Base-by-base conservation (phyloP, 1,140 invertebrate species). In the Trichonephila clavata region DNA sequence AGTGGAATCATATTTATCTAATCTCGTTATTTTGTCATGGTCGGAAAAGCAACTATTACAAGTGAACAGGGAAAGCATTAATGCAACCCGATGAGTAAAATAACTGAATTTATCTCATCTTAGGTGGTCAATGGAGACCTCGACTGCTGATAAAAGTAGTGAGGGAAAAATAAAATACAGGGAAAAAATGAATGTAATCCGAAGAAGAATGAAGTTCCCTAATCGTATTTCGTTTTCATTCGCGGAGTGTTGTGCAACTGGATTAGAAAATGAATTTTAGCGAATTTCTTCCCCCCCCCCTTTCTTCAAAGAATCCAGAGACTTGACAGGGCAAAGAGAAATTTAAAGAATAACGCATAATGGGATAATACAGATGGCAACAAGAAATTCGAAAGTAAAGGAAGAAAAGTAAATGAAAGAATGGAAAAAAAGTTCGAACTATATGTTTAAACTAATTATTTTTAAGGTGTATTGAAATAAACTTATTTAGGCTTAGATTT, bases 141-240 rank as follows among this genome's bases (percentile, higher is more conserved):
- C 16, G 77, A 16, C 39, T 50, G 77, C 18, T 13, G 68, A 24
- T 16, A 24, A 61, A 61, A 20, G 60, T 21, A 61, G 16, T 16
- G 14, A 77, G 27, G 16, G 14, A 39, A 77, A 32, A 27, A 77
- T 32, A 18, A 50, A 20, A 57, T n/a, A 27, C 0, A 59, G 43
- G 20, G 14, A 20, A 50, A 43, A 50, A n/a, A 13, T 10, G 39
- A 20, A 14, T n/a, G 81, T 83, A 83, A 83, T 83, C 81, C 14
- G 81, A 59, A 50, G 50, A 59, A 83, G 81, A 83, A 83, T 83
- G 81, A 83, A 83, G 50, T 83, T 83, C 24, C 39, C 81, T 83
- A 83, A 83, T 83, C 81, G 81, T 83, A 83, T 83, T 83, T 83
- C 21, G 81, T 13, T 83, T 83, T 83, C 81, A 83, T 83, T 83